Base-by-base conservation (phyloP, 2,113 vertebrate species). In the Festucalex cinctus region DNA sequence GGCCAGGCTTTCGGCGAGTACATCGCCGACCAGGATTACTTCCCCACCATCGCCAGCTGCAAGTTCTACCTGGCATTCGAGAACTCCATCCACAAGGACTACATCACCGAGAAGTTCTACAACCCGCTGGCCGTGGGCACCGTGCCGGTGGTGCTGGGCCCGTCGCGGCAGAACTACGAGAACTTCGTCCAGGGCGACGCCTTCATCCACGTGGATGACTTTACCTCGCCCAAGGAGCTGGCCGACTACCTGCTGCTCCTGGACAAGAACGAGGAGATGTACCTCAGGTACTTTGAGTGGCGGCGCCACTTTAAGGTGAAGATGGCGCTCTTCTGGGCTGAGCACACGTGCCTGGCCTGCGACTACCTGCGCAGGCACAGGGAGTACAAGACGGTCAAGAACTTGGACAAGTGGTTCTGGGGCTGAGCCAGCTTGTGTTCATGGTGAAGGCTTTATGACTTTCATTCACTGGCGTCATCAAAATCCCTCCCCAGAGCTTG, bases 11-110 rank as follows among this genome's bases (percentile, higher is more conserved):
- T 98, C 1, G 95, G 97, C 72, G 91, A 98, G 67, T 95, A 96
- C 39, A 84, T 94, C 73, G 92, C 93, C 14, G 94, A 96, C 62
- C 94, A 98, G 85, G 95, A 95, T 77, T 92, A 96, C 85, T 96
- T 97, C 77, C 95, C 96, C 60, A 98, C 94, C 56, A 95, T 98
- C 46, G 94, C 96, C 78, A 91, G 92, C 61, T 98, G 97, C 80
- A 98, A 98, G 71, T 98, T 98, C 86, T 98, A 98, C 76, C 92
- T 98, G 88, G 91, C 96, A 0, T 98, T 98, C 76, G 97, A 98
- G 90, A 98, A 98, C 85, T 98, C 97, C 28, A 95, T 96, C 77
- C 97, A 98, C 87, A 97, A 95, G 85, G 97, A 98, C 92, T 94
- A 98, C 72, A 98, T 98, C 76, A 98, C 96, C 0, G 96, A 98